phyloP scores from a whole-genome alignment of 2,888 invertebrate genomes.

The Antitype chi region DNA sequence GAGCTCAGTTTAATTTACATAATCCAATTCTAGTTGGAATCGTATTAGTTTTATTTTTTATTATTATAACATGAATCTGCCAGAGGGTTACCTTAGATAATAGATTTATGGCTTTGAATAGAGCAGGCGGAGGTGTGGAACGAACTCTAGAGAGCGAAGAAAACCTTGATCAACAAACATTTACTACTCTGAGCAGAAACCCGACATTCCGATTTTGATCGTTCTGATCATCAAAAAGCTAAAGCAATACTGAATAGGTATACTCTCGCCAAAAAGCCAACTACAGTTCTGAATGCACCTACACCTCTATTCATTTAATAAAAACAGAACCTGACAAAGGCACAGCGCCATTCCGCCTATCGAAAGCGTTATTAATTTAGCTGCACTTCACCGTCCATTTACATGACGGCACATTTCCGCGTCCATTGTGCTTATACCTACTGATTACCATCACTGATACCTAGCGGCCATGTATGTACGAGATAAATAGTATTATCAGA shows the following conservation, averaged over 20 bases:
- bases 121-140: not conserved
- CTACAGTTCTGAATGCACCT: not conserved
- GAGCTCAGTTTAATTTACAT: not conserved
- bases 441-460: constrained; percentile 55
- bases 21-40: constrained; percentile 34
- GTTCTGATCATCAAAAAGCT: not conserved
- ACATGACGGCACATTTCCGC: constrained; percentile 60
- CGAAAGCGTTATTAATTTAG: constrained; percentile 54
- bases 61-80: not conserved
- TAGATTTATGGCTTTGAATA: not conserved
- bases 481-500: constrained; percentile 59
- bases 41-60: not conserved
- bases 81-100: not conserved
- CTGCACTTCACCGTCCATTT: constrained; percentile 56
- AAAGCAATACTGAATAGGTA: not conserved
- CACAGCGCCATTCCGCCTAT: constrained; percentile 35
- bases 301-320: constrained; percentile 16
- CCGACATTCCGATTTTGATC: not conserved
- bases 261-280: not conserved
- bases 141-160: not conserved
- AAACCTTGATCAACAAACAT: constrained; percentile 3
- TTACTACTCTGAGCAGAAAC: not conserved
- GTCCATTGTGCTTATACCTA: constrained; percentile 44
- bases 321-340: constrained; percentile 39
- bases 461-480: constrained; percentile 47